Evolutionary conservation across 2,888 invertebrate genomes (phyloP).

Genomic region (Hypercompe scribonia): DNA sequence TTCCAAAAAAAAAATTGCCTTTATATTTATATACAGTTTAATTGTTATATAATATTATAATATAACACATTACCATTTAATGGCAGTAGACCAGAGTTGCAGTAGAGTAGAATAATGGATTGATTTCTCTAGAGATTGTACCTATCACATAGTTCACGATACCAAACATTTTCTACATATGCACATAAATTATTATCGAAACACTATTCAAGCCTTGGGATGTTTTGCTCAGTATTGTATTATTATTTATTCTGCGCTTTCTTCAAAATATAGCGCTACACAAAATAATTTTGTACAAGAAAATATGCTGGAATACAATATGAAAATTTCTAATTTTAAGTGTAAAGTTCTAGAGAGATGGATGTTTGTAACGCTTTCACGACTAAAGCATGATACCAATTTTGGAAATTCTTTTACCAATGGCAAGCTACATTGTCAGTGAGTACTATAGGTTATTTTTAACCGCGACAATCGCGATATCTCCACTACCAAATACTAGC

Average conservation of each 20-base stretch:
- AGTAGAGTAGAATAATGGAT: background rate
- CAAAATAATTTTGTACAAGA: background rate
- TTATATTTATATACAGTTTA: background rate
- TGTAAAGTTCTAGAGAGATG: background rate
- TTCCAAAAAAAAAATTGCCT: background rate
- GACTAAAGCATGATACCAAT: no score
- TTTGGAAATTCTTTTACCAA: no score
- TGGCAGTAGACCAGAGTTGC: background rate
- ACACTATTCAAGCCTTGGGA: background rate
- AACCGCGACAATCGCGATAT: no score
- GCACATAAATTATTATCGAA: background rate
- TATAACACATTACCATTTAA: conserved; percentile 14
- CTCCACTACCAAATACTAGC: background rate
- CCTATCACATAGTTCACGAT: background rate
- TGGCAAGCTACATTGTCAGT: no score
- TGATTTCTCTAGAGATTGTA: conserved; percentile 11
- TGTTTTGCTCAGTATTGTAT: background rate
- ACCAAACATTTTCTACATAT: background rate
- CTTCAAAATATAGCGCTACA: background rate
- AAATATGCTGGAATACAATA: background rate
- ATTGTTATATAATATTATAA: background rate
- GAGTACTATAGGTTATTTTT: no score
- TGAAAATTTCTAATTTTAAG: background rate
- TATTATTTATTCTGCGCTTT: background rate
- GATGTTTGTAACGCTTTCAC: no score